These are phyloP conservation scores for Molossus alvarezi DNA, from an alignment of 2,797 vertebrate species.

Conservation along the genomic window DNA sequence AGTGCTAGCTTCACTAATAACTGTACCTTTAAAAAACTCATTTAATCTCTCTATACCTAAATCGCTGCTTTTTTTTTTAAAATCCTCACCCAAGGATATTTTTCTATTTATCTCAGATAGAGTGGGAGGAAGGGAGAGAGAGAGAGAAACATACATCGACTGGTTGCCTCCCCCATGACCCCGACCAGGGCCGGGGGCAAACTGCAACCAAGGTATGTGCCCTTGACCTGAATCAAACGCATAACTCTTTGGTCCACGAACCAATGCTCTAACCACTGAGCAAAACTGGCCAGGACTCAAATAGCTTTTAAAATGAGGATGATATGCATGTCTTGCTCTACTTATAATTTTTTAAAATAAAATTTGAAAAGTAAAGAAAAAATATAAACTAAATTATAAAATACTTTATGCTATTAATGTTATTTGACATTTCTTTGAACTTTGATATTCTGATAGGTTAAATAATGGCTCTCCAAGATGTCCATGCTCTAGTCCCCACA, in stretches of 20 bases:
- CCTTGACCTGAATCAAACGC: too few species aligned
- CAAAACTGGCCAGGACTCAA: too few species aligned
- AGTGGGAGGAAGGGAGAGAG: too few species aligned
- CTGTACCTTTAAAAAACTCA: background rate
- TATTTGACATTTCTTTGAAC: constrained; percentile 31
- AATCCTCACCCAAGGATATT: too few species aligned
- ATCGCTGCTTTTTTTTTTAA: background rate
- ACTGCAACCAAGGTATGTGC: too few species aligned
- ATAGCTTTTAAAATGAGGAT: background rate
- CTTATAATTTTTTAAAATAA: constrained; percentile 9
- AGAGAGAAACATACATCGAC: too few species aligned
- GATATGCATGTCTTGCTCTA: background rate
- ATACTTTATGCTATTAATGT: background rate
- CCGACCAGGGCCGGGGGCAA: too few species aligned
- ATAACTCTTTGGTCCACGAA: too few species aligned
- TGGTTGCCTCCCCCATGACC: too few species aligned
- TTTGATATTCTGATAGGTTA: background rate
- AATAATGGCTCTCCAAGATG: background rate
- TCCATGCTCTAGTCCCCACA: background rate
- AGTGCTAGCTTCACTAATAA: background rate
- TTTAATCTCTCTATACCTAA: background rate
- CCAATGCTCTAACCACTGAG: too few species aligned
- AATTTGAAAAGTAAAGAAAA: constrained; percentile 11
- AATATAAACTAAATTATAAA: background rate
- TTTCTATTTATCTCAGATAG: too few species aligned